Conservation (phyloP, 1,140 invertebrate species). For the Pseudomyrmex dendroicus region DNA sequence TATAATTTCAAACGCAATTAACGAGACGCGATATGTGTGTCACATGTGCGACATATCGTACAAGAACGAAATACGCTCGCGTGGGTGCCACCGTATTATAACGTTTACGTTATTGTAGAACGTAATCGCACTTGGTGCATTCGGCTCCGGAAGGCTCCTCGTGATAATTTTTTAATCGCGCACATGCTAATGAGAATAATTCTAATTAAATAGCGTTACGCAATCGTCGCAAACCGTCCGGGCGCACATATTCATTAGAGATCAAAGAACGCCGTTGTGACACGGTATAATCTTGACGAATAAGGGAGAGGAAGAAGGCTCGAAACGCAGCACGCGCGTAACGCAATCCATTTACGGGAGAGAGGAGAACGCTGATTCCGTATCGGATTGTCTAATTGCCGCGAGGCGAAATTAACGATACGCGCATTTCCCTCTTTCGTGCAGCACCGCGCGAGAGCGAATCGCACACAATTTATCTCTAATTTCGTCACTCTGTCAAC, state of each 20-base stretch:
- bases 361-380: neutral
- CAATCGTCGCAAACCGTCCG: neutral
- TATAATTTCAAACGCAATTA: neutral
- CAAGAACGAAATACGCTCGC: too few species aligned
- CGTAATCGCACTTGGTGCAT: too few species aligned
- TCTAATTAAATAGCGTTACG: neutral
- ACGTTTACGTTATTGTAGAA: neutral
- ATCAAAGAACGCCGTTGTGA: constrained; percentile 15
- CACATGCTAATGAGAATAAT: constrained; percentile 2
- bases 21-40: neutral
- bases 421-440: neutral
- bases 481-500: too few species aligned
- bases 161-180: neutral
- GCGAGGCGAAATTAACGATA: constrained; percentile 25
- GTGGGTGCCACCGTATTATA: neutral
- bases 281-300: neutral
- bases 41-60: neutral
- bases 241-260: constrained; percentile 10
- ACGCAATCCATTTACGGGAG: neutral
- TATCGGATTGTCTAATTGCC: constrained; percentile 25
- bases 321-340: neutral
- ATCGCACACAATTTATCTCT: too few species aligned
- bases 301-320: neutral
- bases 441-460: too few species aligned
- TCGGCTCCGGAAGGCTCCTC: neutral